These are phyloP conservation scores for Coranthus polyacanthus DNA, from an alignment of 2,797 vertebrate genomes.

Conservation along the genomic window DNA sequence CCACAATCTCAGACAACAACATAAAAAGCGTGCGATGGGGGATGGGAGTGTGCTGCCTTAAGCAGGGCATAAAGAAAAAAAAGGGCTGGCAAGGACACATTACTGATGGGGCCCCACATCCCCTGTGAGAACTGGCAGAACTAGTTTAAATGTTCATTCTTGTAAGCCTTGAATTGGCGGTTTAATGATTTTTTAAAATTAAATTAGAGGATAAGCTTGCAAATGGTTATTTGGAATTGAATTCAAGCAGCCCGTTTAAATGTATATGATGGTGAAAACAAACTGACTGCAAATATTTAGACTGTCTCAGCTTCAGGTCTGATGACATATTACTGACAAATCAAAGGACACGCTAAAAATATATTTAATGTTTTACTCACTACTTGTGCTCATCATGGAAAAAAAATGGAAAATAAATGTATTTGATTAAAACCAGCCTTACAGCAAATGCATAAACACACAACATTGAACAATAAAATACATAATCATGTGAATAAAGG, in stretches of 20 bases:
- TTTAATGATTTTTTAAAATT: conserved; percentile 46
- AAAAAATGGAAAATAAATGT: too few relatives aligned
- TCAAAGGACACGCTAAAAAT: not conserved
- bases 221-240: conserved; percentile 22
- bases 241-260: conserved; percentile 1
- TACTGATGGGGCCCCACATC: conserved; percentile 63
- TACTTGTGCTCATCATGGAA: not conserved
- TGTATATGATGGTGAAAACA: conserved; percentile 39
- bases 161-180: conserved; percentile 30
- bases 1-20: conserved; percentile 44
- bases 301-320: conserved; percentile 4
- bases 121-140: conserved; percentile 57
- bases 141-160: conserved; percentile 42
- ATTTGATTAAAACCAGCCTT: too few relatives aligned
- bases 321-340: not conserved
- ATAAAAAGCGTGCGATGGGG: conserved; percentile 50
- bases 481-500: too few relatives aligned
- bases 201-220: conserved; percentile 38
- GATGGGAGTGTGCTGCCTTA: conserved; percentile 47
- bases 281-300: not conserved
- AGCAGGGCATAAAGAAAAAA: conserved; percentile 49
- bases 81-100: conserved; percentile 58
- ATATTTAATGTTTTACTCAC: not conserved
- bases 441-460: too few relatives aligned
- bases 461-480: too few relatives aligned